Percentiles rank a stretch among this genome's conserved stretches.
phyloP scores from a whole-genome alignment of 2,888 invertebrate genomes.

The Lycaena phlaeas region DNA sequence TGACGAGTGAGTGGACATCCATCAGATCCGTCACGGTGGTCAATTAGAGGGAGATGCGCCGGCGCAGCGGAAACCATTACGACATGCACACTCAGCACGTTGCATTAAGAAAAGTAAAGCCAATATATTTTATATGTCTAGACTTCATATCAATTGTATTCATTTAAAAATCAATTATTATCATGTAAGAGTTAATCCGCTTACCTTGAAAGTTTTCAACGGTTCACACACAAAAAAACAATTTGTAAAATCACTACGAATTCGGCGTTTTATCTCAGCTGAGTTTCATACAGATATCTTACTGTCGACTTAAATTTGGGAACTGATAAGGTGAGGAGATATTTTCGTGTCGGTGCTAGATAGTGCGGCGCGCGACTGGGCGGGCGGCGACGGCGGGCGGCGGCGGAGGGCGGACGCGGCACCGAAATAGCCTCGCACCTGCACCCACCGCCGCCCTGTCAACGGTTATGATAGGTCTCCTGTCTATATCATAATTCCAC shows the following conservation, averaged over 20 bases:
- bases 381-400: too few relatives aligned
- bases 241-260: not conserved
- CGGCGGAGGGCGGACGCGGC: conserved; percentile 28
- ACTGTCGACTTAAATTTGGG: not conserved
- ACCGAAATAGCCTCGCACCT: conserved; percentile 66
- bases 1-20: conserved; percentile 39
- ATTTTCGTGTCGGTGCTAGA: conserved; percentile 20
- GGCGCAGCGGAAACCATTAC: conserved; percentile 21
- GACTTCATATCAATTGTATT: too few relatives aligned
- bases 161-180: too few relatives aligned
- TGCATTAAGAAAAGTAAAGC: not conserved
- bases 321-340: conserved; percentile 13
- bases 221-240: not conserved
- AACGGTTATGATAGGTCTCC: conserved; percentile 38
- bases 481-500: conserved; percentile 12
- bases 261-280: not conserved
- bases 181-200: too few relatives aligned
- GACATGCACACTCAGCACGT: not conserved
- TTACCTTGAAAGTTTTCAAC: too few relatives aligned
- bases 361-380: conserved; percentile 36
- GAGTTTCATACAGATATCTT: not conserved
- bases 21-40: conserved; percentile 57
- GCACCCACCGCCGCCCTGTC: conserved; percentile 51
- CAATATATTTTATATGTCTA: not conserved
- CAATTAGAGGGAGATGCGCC: conserved; percentile 48